These are phyloP conservation scores for Himalopsyche japonica DNA, from an alignment of 2,888 invertebrate species.

Conservation along the genomic window DNA sequence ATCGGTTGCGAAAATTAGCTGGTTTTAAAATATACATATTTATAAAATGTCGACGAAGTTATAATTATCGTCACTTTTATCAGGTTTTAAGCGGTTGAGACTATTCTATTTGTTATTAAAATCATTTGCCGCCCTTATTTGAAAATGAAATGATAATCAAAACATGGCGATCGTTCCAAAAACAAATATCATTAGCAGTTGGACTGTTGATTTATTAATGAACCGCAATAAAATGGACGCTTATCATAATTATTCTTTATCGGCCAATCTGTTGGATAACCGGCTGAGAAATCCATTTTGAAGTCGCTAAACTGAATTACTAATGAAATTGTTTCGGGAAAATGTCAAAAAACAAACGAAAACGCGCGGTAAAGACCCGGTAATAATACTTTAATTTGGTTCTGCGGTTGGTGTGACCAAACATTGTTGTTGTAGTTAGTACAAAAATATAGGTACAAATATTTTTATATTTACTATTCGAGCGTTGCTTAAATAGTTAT, in stretches of 20 bases:
- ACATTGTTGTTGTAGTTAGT: background rate
- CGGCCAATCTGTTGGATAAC: constrained; percentile 19
- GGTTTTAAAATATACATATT: too few species aligned
- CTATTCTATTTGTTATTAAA: background rate
- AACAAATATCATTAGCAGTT: constrained; percentile 26
- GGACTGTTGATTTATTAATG: constrained; percentile 29
- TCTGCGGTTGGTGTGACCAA: background rate
- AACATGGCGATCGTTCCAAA: constrained; percentile 3
- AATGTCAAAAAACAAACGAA: constrained; percentile 6
- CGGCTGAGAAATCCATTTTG: background rate
- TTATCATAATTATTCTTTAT: background rate
- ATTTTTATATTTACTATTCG: too few species aligned
- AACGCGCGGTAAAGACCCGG: constrained; percentile 10
- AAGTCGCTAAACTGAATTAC: constrained; percentile 12
- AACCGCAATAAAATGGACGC: background rate
- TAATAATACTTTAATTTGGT: constrained; percentile 8
- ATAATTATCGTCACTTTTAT: too few species aligned
- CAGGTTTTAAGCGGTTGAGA: too few species aligned
- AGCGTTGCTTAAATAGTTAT: too few species aligned
- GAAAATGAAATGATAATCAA: background rate
- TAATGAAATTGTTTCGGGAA: constrained; percentile 1
- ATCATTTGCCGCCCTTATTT: background rate
- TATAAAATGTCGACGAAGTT: too few species aligned
- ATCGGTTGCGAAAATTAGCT: too few species aligned
- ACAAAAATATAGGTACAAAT: too few species aligned